phyloP scores from a whole-genome alignment of 2,797 vertebrate species.

The Sphenopsis melanotis region DNA sequence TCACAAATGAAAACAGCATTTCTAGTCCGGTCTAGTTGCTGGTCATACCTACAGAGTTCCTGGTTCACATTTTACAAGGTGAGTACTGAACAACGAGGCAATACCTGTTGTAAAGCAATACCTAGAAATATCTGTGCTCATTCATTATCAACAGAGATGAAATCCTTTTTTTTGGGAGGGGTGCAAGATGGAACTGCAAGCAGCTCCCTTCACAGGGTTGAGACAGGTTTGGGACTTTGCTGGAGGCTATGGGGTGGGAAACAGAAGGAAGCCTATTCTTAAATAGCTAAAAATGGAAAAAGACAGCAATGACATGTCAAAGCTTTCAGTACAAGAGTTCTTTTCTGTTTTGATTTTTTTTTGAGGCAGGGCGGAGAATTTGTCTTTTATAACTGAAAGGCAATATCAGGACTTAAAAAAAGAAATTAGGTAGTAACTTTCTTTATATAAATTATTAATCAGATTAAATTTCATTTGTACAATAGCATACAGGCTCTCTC shows the following conservation, averaged over 20 bases:
- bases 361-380: accelerated
- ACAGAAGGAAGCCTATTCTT: not conserved
- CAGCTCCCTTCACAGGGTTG: not conserved
- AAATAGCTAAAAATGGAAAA: not conserved
- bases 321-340: not conserved
- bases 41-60: not conserved
- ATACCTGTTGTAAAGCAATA: not conserved
- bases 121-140: not conserved
- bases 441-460: not conserved
- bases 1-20: not conserved
- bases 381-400: not conserved
- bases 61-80: not conserved
- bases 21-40: not conserved
- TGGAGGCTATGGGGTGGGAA: not conserved
- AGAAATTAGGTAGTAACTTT: not conserved
- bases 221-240: not conserved
- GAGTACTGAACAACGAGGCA: not conserved
- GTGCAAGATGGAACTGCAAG: not conserved
- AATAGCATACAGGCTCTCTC: not conserved
- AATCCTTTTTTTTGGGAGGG: not conserved
- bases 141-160: not conserved
- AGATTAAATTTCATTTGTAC: not conserved
- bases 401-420: not conserved
- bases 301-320: not conserved
- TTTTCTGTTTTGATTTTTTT: not conserved